Base-by-base conservation (phyloP, 2,113 vertebrate species). In the Sorex araneus region DNA sequence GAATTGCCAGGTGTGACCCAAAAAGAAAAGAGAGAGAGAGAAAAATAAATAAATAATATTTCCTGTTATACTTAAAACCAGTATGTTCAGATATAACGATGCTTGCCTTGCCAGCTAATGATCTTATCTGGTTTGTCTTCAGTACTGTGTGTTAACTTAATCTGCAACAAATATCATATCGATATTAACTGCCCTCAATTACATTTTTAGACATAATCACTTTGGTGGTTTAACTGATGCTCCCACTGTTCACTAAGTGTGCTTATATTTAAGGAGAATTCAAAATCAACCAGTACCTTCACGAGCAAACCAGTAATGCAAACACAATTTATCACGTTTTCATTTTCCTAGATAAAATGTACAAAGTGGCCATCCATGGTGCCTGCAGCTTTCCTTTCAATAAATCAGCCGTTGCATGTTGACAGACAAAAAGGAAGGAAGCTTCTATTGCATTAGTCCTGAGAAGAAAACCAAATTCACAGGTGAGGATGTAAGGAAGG, bases 21-120 rank as follows among this genome's bases (percentile, higher is more conserved):
- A n/a, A n/a, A n/a, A n/a, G n/a, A n/a, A n/a, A n/a, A n/a, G n/a
- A n/a, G n/a, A n/a, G n/a, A n/a, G n/a, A n/a, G 18, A 60, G 57
- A 60, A 2, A 60, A 60, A n/a, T n/a, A n/a, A 57, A 57, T 12
- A 32, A 82, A 71, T 92, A 76, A 79, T 77, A 76, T 54, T 80
- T 85, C 76, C 71, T 40, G 50, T 64, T 79, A 81, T 27, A 69
- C 80, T 69, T 43, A 92, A 94, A 93, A 86, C 79, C 25, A 88
- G 82, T 86, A 92, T 25, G 6, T 64, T 89, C 63, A 77, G 50
- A 73, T 43, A 86, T 30, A 79, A 88, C 32, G 71, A 66, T 2
- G 36, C n/a, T n/a, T 57, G 74, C 47, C 27, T 60, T 89, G 57
- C 18, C 70, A 94, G n/a, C 11, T 75, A 74, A 69, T 94, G 67